Conservation (phyloP, 2,888 invertebrate genomes). For the Apodemia mormo region DNA sequence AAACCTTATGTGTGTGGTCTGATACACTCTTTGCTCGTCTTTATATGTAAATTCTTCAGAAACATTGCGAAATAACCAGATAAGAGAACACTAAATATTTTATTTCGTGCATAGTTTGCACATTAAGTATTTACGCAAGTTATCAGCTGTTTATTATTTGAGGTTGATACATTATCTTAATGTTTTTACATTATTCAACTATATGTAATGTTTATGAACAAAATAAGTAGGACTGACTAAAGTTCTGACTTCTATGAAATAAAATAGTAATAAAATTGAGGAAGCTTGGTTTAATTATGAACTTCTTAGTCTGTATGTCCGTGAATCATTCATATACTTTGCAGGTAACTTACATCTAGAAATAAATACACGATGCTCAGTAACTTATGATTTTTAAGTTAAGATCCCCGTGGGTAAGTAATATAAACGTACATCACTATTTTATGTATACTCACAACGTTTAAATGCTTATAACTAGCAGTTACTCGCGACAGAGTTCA, state of each 20-base stretch:
- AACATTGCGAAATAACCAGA: slow-evolving; percentile 9
- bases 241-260: background rate
- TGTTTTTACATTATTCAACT: slow-evolving; percentile 7
- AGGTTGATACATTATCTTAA: slow-evolving; percentile 17
- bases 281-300: background rate
- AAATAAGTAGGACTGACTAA: background rate
- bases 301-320: too few relatives aligned
- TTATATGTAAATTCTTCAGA: background rate
- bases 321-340: too few relatives aligned
- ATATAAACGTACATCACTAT: too few relatives aligned
- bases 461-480: too few relatives aligned
- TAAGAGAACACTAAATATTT: slow-evolving; percentile 2
- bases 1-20: background rate
- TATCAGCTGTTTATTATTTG: slow-evolving; percentile 18
- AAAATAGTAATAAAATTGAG: background rate
- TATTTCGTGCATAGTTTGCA: slow-evolving; percentile 16
- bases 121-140: slow-evolving; percentile 6
- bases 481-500: too few relatives aligned
- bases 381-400: too few relatives aligned
- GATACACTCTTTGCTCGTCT: background rate
- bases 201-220: background rate
- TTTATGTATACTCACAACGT: too few relatives aligned
- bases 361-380: too few relatives aligned
- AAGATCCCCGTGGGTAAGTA: too few relatives aligned
- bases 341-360: too few relatives aligned